Evolutionary conservation across 2,797 vertebrate genomes (phyloP).

Genomic region (Anas bahamensis): DNA sequence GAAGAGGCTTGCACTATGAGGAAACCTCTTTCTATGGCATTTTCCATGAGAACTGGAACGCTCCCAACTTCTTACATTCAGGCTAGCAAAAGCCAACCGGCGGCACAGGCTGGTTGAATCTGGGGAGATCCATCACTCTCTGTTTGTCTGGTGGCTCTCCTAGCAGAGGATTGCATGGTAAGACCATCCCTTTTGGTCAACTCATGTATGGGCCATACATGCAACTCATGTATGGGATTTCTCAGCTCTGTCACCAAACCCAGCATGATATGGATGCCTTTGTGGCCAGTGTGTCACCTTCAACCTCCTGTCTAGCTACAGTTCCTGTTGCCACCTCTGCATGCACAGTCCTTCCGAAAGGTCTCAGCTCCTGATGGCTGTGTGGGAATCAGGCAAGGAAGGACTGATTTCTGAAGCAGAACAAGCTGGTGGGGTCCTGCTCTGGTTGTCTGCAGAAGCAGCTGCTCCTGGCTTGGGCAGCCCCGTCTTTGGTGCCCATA

Average conservation of each 20-base stretch:
- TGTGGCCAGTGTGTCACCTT: accelerated
- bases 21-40: not conserved
- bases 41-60: not conserved
- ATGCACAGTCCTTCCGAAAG: not conserved
- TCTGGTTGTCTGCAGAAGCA: not conserved
- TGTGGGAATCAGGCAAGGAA: not conserved
- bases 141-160: not conserved
- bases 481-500: not conserved
- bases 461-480: not conserved
- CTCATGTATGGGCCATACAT: too few relatives aligned
- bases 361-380: too few relatives aligned
- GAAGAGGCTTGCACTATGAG: not conserved
- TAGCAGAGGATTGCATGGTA: not conserved
- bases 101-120: not conserved
- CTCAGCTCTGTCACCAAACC: not conserved
- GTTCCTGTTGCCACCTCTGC: not conserved
- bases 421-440: not conserved
- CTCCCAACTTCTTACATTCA: accelerated
- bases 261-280: not conserved
- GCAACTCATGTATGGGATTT: too few relatives aligned
- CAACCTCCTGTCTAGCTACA: not conserved
- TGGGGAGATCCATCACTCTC: not conserved
- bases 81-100: not conserved
- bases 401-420: not conserved
- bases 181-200: not conserved